Evolutionary conservation across 2,797 vertebrate species (phyloP), one percentile per base, ranked within the genome.

Genomic region (Triplophysa yarkandensis): DNA sequence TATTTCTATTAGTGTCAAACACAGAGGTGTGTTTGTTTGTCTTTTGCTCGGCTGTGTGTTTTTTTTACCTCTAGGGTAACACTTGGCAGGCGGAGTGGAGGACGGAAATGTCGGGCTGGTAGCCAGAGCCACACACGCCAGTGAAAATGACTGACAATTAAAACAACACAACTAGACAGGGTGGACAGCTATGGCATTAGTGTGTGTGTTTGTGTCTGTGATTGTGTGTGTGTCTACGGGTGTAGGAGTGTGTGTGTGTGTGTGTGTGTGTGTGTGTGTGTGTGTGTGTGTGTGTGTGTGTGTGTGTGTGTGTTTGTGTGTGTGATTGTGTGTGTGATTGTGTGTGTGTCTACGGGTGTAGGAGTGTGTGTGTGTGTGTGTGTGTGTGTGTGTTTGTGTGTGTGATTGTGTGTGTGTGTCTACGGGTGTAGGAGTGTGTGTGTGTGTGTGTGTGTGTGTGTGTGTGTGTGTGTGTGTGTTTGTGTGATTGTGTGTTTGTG

Each of bases 151-250:
- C 23, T 78, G 77, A 78, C 77, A 74, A 74, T 74, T 78, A 74
- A 78, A 78, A 78, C 64, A 78, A 78, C 71, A 70, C 23, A 23
- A 55, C 21, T 36, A 57, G 71, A 78, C 77, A 74, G 77, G 61
- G 48, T 44, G 71, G 65, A 39, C 71, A 70, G 77, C 58, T 69
- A 71, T 69, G 65, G 66, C 27, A 25, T 64, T n/a, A 66, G 48
- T 65, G 61, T 64, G 14, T 17, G 52, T 60, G 39, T 39, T 9
- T 54, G 17, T 72, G n/a, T 61, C n/a, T n/a, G n/a, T n/a, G n/a
- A n/a, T n/a, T n/a, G n/a, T n/a, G n/a, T n/a, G n/a, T n/a, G n/a
- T n/a, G n/a, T n/a, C n/a, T n/a, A n/a, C n/a, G n/a, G n/a, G n/a
- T n/a, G n/a, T n/a, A n/a, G n/a, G 54, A 71, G 27, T 48, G 46